Base-by-base conservation (phyloP, 1,140 invertebrate species). In the Microplitis demolitor region DNA sequence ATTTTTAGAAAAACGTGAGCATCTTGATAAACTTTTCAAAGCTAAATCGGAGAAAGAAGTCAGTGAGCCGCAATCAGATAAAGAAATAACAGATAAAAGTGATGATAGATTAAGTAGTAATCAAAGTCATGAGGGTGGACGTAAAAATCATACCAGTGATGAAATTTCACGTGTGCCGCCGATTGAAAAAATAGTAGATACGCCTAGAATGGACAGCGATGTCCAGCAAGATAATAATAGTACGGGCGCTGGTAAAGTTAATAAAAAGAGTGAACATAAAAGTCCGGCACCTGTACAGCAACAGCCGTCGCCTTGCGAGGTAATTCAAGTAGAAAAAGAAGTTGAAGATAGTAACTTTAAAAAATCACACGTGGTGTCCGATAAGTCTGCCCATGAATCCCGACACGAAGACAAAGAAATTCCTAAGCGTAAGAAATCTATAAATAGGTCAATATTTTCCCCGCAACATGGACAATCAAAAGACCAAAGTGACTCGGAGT, bases 371-470 rank as follows among this genome's bases (percentile, higher is more conserved):
- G 9, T 33, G 3, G 0, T 74, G 1, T 37, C 62, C 1, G 76
- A 78, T 0, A 74, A 66, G 53, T 8, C 33, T 2, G 11, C 72
- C 1, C 31, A 33, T 63, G 60, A 31, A 14, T 77, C 79, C 2
- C 79, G 74, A 66, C 58, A 68, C 8, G 39, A 45, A 6, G 80
- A 86, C 4, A 82, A 84, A 60, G 82, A 84, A 6, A 53, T 74
- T 58, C 78, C 80, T 24, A 86, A 83, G 63, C 76, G 85, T n/a
- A 78, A 83, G 13, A 83, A 80, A 14, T 86, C 84, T 0, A 76
- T 78, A 16, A 91, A 90, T 75, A 87, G 90, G 53, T 91, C 91
- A 3, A 92, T 93, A 83, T 93, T 93, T 83, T 93, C 92, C 2
- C 92, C 92, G 4, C 91, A 91, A 71, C 89, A 91, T 14, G 85